Evolutionary conservation across 2,113 vertebrate species (phyloP).

Genomic region (Dipodomys spectabilis): DNA sequence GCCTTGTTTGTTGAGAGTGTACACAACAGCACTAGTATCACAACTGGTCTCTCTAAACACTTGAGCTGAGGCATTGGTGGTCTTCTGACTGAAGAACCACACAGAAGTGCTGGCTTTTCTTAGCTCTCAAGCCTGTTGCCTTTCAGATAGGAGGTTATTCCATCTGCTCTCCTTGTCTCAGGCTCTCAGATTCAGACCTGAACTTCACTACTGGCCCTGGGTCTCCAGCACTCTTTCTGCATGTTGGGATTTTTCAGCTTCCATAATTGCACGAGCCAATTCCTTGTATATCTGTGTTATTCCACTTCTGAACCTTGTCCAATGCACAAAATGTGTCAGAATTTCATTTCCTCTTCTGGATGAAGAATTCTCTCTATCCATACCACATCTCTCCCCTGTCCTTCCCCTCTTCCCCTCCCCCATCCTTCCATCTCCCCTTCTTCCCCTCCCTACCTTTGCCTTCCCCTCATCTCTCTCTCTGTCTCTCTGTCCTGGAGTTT

Average conservation of each 20-base stretch:
- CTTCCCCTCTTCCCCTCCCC: too few species aligned
- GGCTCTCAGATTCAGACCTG: neutral
- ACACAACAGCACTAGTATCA: too few species aligned
- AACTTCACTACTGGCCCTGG: neutral
- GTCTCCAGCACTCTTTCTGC: neutral
- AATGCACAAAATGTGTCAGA: neutral
- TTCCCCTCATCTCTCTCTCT: too few species aligned
- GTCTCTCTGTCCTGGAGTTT: too few species aligned
- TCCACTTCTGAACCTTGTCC: neutral
- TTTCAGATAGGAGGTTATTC: neutral
- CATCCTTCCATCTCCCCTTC: rapidly evolving
- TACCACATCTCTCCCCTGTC: neutral
- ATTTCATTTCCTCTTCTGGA: neutral
- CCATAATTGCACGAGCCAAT: too few species aligned
- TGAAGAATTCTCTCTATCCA: neutral
- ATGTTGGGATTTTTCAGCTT: neutral
- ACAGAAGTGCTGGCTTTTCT: neutral
- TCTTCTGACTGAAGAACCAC: neutral
- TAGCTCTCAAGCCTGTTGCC: neutral
- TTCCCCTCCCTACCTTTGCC: too few species aligned
- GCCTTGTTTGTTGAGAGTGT: neutral
- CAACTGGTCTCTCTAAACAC: neutral
- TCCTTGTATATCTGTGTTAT: neutral
- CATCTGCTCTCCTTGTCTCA: neutral
- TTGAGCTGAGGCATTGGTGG: neutral